Conservation (phyloP, 2,888 invertebrate genomes). For the Phragmatobia fuliginosa region DNA sequence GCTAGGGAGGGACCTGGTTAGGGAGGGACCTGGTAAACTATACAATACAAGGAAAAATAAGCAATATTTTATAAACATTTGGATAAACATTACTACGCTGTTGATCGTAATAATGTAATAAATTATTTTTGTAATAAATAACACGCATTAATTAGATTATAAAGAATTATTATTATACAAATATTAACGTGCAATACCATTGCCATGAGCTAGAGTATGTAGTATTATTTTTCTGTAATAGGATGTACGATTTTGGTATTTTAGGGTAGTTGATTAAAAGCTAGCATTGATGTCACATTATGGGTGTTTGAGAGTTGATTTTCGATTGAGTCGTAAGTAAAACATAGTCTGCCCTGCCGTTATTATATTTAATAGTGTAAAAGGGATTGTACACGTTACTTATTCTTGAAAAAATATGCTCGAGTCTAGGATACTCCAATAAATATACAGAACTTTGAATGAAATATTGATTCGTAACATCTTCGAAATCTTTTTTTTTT, state of each 20-base stretch:
- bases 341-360: neutral
- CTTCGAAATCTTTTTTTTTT: too few species aligned
- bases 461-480: neutral
- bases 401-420: neutral
- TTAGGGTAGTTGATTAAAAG: neutral
- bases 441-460: neutral
- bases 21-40: neutral
- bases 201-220: conserved; percentile 12
- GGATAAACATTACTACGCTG: neutral
- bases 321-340: neutral
- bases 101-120: conserved; percentile 26
- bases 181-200: conserved; percentile 36
- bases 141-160: conserved; percentile 18
- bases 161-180: neutral
- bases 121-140: conserved; percentile 46
- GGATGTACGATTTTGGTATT: neutral
- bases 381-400: neutral
- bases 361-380: neutral
- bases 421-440: neutral
- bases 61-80: neutral
- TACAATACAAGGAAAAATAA: neutral
- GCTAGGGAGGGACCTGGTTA: too few species aligned
- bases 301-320: neutral
- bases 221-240: conserved; percentile 13
- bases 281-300: neutral